A percentile compares a stretch with the other conserved stretches of the same genome.
Evolutionary conservation across 2,888 invertebrate species (phyloP).

Genomic region (Melieria omissa): DNA sequence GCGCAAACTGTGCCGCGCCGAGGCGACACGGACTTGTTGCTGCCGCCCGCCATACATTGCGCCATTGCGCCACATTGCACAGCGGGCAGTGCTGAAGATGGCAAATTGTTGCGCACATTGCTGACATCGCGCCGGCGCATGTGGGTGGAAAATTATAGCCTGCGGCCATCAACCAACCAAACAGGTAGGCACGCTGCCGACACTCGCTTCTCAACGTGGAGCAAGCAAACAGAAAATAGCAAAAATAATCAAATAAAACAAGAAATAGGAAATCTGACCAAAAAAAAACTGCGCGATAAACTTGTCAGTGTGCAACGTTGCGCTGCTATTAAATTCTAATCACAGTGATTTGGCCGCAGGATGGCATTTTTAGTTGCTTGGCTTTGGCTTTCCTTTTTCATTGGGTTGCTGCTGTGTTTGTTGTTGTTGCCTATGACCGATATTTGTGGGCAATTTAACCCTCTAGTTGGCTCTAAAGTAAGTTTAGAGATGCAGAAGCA

Average conservation of each 20-base stretch:
- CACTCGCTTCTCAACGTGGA: not conserved
- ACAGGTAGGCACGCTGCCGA: constrained; percentile 1
- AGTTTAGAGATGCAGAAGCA: too few species aligned
- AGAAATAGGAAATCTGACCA: not conserved
- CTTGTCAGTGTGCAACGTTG: not conserved
- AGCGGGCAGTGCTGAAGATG: constrained; percentile 8
- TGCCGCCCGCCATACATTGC: constrained; percentile 2
- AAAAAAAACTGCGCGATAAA: not conserved
- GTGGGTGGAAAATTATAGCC: constrained; percentile 28
- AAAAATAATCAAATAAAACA: not conserved
- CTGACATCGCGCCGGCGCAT: constrained; percentile 17
- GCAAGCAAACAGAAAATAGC: not conserved
- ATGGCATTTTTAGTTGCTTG: constrained; percentile 7
- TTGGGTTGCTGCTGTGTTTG: too few species aligned
- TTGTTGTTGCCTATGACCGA: too few species aligned
- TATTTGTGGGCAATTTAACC: too few species aligned
- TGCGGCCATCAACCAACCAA: not conserved
- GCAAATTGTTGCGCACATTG: not conserved
- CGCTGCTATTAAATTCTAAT: constrained; percentile 21
- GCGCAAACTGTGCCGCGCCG: too few species aligned
- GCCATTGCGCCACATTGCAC: not conserved
- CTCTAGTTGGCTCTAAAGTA: too few species aligned
- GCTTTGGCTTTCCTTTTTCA: too few species aligned
- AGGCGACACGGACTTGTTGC: constrained; percentile 13
- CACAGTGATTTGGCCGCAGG: constrained; percentile 21